Percentiles rank a stretch among this genome's conserved stretches.
Evolutionary conservation across 2,113 vertebrate species (phyloP).

Genomic region (Lepus americanus): DNA sequence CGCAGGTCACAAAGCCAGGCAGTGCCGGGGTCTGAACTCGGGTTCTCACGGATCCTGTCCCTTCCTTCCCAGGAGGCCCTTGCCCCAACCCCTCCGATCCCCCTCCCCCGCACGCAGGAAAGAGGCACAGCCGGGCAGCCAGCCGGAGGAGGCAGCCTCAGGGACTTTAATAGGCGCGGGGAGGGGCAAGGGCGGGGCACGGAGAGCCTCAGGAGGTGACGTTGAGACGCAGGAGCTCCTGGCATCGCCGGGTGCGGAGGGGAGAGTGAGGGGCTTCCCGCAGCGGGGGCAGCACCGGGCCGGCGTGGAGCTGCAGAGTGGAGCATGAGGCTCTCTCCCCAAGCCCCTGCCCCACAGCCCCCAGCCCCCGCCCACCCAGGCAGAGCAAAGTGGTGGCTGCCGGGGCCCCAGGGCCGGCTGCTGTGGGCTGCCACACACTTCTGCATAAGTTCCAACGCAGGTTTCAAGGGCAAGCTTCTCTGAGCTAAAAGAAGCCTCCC

Average conservation of each 20-base stretch:
- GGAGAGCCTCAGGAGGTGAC: background rate
- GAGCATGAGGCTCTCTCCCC: background rate
- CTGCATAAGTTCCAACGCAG: background rate
- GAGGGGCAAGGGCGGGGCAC: background rate
- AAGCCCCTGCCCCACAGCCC: background rate
- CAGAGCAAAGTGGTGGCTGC: background rate
- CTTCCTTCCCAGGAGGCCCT: background rate
- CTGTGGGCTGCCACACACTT: background rate
- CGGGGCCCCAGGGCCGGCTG: background rate
- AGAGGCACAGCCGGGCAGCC: background rate
- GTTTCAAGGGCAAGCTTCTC: background rate
- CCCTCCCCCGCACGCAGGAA: background rate
- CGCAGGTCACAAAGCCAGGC: background rate
- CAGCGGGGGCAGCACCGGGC: background rate
- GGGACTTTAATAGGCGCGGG: conserved; percentile 63
- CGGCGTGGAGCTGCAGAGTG: background rate
- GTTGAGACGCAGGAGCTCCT: background rate
- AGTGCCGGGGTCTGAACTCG: background rate
- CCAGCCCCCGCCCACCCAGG: accelerated
- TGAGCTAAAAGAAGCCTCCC: background rate
- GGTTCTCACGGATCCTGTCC: background rate
- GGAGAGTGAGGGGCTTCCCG: background rate
- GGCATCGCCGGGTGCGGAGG: background rate
- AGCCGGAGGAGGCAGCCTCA: background rate
- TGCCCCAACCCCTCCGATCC: background rate